phyloP scores from a whole-genome alignment of 2,888 invertebrate genomes.

The Clitarchus hookeri region DNA sequence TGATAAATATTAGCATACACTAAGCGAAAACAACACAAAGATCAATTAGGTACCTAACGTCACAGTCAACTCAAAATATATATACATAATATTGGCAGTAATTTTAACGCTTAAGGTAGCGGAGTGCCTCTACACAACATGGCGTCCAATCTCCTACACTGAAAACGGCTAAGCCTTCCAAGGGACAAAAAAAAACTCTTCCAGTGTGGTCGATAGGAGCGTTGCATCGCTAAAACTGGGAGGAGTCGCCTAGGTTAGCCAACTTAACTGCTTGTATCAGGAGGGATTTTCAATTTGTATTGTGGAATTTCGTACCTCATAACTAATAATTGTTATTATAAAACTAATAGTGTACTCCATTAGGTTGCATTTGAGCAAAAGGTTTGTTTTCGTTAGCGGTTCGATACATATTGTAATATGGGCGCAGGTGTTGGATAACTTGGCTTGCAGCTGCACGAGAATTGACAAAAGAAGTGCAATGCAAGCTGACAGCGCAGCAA shows the following conservation, averaged over 20 bases:
- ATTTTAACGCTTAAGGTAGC: constrained; percentile 56
- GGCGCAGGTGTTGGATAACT: too few species aligned
- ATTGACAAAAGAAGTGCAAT: too few species aligned
- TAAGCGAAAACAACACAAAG: constrained; percentile 55
- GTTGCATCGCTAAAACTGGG: not conserved
- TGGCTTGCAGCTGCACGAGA: too few species aligned
- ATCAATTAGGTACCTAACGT: constrained; percentile 60
- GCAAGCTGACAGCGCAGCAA: too few species aligned
- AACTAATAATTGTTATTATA: too few species aligned
- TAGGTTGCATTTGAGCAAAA: too few species aligned
- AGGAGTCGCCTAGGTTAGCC: not conserved
- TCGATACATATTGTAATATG: too few species aligned
- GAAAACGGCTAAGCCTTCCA: not conserved
- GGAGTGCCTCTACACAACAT: constrained; percentile 58
- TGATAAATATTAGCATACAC: constrained; percentile 55
- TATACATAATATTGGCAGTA: constrained; percentile 58
- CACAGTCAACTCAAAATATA: constrained; percentile 57
- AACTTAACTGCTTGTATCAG: not conserved
- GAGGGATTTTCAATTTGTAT: too few species aligned
- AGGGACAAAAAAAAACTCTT: not conserved
- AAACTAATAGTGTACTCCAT: too few species aligned
- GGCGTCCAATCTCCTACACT: constrained; percentile 53
- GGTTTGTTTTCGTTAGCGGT: too few species aligned
- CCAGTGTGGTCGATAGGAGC: constrained; percentile 24
- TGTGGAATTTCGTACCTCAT: too few species aligned